These are phyloP conservation scores for Poecile atricapillus DNA, from an alignment of 2,113 vertebrate genomes.

Conservation along the genomic window DNA sequence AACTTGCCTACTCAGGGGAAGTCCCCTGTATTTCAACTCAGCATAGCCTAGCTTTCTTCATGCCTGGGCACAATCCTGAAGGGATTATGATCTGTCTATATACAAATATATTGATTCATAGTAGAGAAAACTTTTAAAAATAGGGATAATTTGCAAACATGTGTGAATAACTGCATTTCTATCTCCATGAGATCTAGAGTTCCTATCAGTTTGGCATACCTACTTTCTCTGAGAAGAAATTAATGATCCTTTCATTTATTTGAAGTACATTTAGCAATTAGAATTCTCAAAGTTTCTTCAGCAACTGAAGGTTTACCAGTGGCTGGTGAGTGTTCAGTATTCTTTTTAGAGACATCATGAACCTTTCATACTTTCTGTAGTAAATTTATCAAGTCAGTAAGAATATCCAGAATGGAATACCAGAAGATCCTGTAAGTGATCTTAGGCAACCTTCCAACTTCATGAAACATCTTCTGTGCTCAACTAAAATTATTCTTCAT, in stretches of 20 bases:
- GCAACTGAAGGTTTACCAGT: background rate
- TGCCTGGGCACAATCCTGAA: background rate
- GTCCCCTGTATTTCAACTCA: background rate
- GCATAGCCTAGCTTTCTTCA: background rate
- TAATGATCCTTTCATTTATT: background rate
- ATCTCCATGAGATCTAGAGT: background rate
- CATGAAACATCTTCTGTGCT: background rate
- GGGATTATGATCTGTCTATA: background rate
- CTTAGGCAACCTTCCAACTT: background rate
- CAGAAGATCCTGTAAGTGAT: background rate
- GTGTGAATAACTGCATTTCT: background rate
- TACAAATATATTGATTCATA: background rate
- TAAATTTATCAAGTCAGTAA: background rate
- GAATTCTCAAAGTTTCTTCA: background rate
- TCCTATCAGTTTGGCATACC: background rate
- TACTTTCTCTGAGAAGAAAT: background rate
- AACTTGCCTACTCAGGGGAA: background rate
- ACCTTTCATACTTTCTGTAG: background rate
- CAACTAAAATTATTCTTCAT: background rate
- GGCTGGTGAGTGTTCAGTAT: background rate
- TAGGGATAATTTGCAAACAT: background rate
- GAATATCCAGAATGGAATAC: background rate
- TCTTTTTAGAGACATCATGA: background rate
- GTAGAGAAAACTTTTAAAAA: background rate
- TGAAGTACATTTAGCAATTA: background rate